Evolutionary conservation across 2,797 vertebrate genomes (phyloP).

Genomic region (Dendrocincla fuliginosa): DNA sequence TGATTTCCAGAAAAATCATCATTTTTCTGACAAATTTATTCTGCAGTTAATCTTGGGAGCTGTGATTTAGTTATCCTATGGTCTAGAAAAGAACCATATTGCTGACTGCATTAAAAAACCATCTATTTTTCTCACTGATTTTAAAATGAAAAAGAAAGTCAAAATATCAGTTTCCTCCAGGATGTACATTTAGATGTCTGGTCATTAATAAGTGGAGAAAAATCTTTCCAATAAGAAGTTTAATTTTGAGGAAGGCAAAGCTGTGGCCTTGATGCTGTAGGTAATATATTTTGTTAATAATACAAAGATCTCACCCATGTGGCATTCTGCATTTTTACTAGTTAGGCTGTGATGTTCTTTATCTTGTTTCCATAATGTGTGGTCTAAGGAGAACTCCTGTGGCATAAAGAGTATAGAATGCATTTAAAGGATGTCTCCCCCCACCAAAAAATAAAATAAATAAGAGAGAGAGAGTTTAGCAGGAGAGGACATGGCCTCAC

Average conservation of each 20-base stretch:
- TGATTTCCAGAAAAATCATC: neutral
- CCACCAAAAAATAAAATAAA: neutral
- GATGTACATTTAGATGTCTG: neutral
- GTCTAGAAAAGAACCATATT: neutral
- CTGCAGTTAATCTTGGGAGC: neutral
- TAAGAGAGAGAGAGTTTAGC: neutral
- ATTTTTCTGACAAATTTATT: neutral
- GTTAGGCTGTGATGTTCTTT: neutral
- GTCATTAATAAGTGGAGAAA: neutral
- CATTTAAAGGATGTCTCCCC: neutral
- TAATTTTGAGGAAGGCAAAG: neutral
- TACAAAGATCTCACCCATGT: neutral
- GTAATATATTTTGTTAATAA: neutral
- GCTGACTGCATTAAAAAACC: rapidly evolving
- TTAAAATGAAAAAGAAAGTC: neutral
- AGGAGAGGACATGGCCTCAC: rapidly evolving
- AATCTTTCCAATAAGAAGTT: neutral
- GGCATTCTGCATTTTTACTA: neutral
- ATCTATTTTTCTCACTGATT: neutral
- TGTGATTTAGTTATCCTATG: rapidly evolving
- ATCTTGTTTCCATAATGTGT: neutral
- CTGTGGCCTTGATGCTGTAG: neutral
- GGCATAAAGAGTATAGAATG: neutral
- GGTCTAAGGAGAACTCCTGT: neutral
- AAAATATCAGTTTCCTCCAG: neutral